phyloP scores from a whole-genome alignment of 2,888 invertebrate genomes.

The Selenia dentaria region DNA sequence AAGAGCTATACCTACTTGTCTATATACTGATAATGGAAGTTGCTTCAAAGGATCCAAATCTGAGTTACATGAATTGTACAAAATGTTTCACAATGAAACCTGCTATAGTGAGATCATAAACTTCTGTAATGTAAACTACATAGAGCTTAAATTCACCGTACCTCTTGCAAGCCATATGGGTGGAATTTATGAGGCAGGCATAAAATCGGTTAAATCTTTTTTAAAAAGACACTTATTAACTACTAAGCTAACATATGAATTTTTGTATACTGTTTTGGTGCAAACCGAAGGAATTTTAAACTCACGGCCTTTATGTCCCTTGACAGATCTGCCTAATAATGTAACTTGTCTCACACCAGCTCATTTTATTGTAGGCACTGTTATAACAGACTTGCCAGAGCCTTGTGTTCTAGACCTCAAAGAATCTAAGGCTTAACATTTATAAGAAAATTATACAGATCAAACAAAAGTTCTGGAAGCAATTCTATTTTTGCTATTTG shows the following conservation, averaged over 20 bases:
- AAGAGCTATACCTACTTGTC: too few relatives aligned
- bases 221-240: conserved; percentile 1
- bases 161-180: conserved; percentile 6
- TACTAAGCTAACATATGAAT: conserved; percentile 6
- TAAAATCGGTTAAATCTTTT: conserved; percentile 10
- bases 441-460: not conserved
- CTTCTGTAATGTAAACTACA: not conserved
- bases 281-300: too few relatives aligned
- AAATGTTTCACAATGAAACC: not conserved
- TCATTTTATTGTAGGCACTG: conserved; percentile 13
- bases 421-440: not conserved
- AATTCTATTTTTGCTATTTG: conserved; percentile 3
- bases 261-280: conserved; percentile 1
- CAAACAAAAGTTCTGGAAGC: not conserved
- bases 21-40: too few relatives aligned
- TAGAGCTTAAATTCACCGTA: conserved; percentile 9
- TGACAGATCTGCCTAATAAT: not conserved
- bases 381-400: conserved; percentile 13
- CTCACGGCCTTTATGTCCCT: not conserved
- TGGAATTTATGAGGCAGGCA: conserved; percentile 9
- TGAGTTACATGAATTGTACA: not conserved
- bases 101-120: not conserved
- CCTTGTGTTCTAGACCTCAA: conserved; percentile 6
- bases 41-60: not conserved
- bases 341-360: conserved; percentile 14